Evolutionary conservation across 2,797 vertebrate species (phyloP).

Genomic region (Chaetodon trifasciatus): DNA sequence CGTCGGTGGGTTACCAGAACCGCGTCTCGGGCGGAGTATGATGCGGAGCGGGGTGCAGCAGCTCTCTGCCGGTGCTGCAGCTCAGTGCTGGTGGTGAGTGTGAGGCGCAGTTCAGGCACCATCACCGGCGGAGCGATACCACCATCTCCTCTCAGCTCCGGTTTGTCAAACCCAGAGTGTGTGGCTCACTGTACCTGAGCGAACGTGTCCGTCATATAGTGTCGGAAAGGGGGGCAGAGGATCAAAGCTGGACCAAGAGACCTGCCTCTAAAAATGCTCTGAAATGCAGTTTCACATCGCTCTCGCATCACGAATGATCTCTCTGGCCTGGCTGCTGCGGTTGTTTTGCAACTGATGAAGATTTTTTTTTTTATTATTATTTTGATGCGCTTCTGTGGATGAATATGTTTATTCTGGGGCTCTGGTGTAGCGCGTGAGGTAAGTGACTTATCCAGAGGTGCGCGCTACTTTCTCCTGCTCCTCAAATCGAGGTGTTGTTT

Average conservation of each 20-base stretch:
- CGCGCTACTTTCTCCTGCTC: constrained; percentile 71
- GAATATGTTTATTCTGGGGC: constrained; percentile 74
- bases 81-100: constrained; percentile 35
- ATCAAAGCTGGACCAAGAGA: constrained; percentile 54
- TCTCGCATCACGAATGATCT: constrained; percentile 5
- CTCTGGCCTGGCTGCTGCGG: constrained; percentile 52
- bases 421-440: constrained; percentile 78
- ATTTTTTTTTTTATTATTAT: constrained; percentile 27
- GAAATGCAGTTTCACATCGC: constrained; percentile 53
- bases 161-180: constrained; percentile 71
- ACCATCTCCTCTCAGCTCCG: constrained; percentile 51
- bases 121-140: constrained; percentile 84
- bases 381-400: constrained; percentile 66
- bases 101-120: constrained; percentile 64
- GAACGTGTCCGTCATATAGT: constrained; percentile 63
- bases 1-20: not conserved
- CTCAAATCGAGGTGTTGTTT: constrained; percentile 23
- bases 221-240: constrained; percentile 54
- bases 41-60: constrained; percentile 33
- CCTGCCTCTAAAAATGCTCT: constrained; percentile 42
- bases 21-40: not conserved
- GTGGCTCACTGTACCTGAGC: constrained; percentile 70
- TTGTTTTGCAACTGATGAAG: constrained; percentile 68
- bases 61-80: constrained; percentile 22
- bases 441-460: constrained; percentile 78